These are phyloP conservation scores for Salvator merianae DNA, from an alignment of 2,113 vertebrate species.

Conservation along the genomic window DNA sequence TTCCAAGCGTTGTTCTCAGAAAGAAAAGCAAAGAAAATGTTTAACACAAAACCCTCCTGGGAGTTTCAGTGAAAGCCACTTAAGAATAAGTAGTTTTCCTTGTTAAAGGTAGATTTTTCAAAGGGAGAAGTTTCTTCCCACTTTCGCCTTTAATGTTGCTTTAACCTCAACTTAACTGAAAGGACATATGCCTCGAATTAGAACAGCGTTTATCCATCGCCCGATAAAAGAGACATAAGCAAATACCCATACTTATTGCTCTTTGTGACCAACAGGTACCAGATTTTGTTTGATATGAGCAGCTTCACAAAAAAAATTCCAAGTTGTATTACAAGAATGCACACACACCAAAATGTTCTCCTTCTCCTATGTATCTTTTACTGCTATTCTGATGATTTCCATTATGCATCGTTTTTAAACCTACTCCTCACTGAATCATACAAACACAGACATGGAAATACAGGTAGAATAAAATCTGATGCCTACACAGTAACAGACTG, in stretches of 20 bases:
- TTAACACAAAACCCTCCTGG: not conserved
- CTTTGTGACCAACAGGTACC: not conserved
- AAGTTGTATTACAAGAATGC: not conserved
- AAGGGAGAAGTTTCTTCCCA: conserved; percentile 23
- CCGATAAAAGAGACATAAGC: not conserved
- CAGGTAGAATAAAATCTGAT: conserved; percentile 38
- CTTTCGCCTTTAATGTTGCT: conserved; percentile 32
- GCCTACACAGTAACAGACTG: conserved; percentile 14
- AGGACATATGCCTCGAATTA: conserved; percentile 44
- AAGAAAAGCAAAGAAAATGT: conserved; percentile 2
- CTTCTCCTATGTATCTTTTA: not conserved
- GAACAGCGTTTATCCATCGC: not conserved
- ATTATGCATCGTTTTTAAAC: conserved; percentile 37
- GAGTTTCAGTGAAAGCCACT: not conserved
- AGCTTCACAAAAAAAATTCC: not conserved
- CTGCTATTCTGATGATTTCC: conserved; percentile 40
- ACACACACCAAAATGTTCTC: not conserved
- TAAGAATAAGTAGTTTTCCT: conserved; percentile 22
- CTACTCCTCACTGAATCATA: conserved; percentile 45
- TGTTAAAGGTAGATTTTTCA: conserved; percentile 14
- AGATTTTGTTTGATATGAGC: not conserved
- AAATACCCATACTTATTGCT: not conserved
- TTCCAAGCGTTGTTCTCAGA: conserved; percentile 30
- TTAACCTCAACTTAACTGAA: conserved; percentile 46
- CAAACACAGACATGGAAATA: conserved; percentile 10